Percentiles rank a stretch among this genome's conserved stretches.
Evolutionary conservation across 2,888 invertebrate species (phyloP).

Genomic region (Phortica magna): DNA sequence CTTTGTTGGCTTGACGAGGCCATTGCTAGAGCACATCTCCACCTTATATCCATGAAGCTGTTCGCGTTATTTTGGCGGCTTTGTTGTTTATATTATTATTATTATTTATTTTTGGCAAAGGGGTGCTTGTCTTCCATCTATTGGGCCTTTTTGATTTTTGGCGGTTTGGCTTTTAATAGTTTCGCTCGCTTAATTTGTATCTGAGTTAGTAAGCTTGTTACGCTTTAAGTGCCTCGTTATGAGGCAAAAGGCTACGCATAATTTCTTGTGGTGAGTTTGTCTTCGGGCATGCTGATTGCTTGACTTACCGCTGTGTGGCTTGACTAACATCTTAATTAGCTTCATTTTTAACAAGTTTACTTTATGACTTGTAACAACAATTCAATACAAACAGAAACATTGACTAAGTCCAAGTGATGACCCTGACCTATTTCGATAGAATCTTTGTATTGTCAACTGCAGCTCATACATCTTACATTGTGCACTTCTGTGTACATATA

Average conservation of each 20-base stretch:
- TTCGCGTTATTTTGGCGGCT: neutral
- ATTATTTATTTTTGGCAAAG: slow-evolving; percentile 10
- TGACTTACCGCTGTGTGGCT: too few species aligned
- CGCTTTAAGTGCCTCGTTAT: slow-evolving; percentile 53
- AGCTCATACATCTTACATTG: too few species aligned
- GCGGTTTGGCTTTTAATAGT: slow-evolving; percentile 3
- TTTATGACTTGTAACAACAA: too few species aligned
- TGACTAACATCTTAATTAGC: too few species aligned
- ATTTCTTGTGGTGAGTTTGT: too few species aligned
- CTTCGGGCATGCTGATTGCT: too few species aligned
- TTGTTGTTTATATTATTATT: neutral
- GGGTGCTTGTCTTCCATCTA: neutral
- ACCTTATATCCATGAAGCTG: neutral
- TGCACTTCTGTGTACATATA: too few species aligned
- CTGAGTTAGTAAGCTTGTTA: neutral
- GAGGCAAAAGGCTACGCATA: slow-evolving; percentile 38
- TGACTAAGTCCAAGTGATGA: too few species aligned
- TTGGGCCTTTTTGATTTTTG: slow-evolving; percentile 8
- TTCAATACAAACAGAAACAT: too few species aligned
- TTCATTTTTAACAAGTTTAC: too few species aligned
- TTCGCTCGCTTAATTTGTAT: neutral
- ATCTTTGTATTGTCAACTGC: too few species aligned
- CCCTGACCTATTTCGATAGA: too few species aligned
- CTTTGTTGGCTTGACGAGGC: neutral
- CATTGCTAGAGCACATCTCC: neutral